Base-by-base conservation (phyloP, 2,797 vertebrate species). In the Garrulus glandarius region DNA sequence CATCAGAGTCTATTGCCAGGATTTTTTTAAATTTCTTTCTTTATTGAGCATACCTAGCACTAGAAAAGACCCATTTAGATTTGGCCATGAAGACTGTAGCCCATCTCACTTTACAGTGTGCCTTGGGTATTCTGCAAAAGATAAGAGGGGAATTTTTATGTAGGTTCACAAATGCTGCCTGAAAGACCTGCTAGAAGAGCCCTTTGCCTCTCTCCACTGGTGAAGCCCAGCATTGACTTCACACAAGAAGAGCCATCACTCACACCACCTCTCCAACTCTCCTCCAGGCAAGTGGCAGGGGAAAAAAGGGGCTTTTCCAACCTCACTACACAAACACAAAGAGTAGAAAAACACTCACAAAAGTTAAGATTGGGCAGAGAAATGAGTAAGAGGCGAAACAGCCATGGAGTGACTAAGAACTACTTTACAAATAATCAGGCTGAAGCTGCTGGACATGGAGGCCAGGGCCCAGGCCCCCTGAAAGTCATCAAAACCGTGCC, bases 131-230 rank as follows among this genome's bases (percentile, higher is more conserved):
- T 70, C 34, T 44, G 10, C 11, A 34, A 36, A 67, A 78, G 13
- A 2, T 2, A 67, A 41, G 36, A 30, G 3, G 4, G 16, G 7
- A 24, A 37, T 52, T 74, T 75, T 71, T 15, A 41, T 0, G 1
- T 1, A 21, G 20, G n/a, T 34, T 81, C 29, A 63, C 16, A 57
- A 60, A 82, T n/a, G 41, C 19, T 56, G 24, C 34, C n/a, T 2
- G 2, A 41, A 75, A 68, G 0, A 69, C n/a, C 24, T 75, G 30
- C 34, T 60, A 14, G 16, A 86, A 56, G 41, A 74, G 39, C 21
- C 34, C 39, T 87, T 16, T 75, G 37, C 24, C 17, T 6, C 20
- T 39, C 21, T 50, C 21, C 39, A 23, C 11, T 9, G 32, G 16
- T 14, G 20, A 91, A 76, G n/a, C 13, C 27, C 63, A 84, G 50